Percentiles rank a stretch among this genome's conserved stretches.
Evolutionary conservation across 2,888 invertebrate genomes (phyloP).

Genomic region (Eurois occulta): DNA sequence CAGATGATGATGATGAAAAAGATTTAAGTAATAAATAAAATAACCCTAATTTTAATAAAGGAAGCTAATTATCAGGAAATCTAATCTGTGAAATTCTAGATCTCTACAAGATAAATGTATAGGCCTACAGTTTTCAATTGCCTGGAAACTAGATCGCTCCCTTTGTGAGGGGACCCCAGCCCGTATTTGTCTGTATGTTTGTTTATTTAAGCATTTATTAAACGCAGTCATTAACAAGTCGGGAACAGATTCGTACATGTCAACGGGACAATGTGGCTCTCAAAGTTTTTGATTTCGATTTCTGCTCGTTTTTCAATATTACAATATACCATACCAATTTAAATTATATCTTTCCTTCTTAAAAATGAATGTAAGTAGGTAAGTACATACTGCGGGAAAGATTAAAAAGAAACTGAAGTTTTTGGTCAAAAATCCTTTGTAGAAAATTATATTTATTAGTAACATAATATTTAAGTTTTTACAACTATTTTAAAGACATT

Average conservation of each 20-base stretch:
- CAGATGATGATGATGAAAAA: too few relatives aligned
- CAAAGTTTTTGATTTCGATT: conserved; percentile 73
- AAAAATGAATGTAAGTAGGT: not conserved
- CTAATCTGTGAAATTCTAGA: conserved; percentile 38
- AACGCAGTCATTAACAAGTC: conserved; percentile 89
- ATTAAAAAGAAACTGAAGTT: not conserved
- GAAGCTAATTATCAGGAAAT: conserved; percentile 7
- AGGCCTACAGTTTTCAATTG: conserved; percentile 72
- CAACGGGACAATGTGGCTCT: conserved; percentile 71
- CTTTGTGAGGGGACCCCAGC: conserved; percentile 80
- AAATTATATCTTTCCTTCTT: not conserved
- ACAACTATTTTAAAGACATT: not conserved
- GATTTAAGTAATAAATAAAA: too few relatives aligned
- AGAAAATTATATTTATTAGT: not conserved
- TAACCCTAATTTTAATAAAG: not conserved
- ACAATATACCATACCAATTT: not conserved
- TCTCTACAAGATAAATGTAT: conserved; percentile 15
- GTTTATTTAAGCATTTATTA: conserved; percentile 89
- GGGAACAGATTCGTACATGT: conserved; percentile 80
- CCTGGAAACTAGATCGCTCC: conserved; percentile 80
- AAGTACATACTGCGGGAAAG: too few relatives aligned
- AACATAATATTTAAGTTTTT: not conserved
- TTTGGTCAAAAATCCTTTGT: not conserved
- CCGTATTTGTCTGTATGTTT: conserved; percentile 88
- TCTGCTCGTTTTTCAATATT: not conserved